Evolutionary conservation across 2,888 invertebrate species (phyloP), one percentile per base, ranked within the genome.

Genomic region (Pseudoips prasinana): DNA sequence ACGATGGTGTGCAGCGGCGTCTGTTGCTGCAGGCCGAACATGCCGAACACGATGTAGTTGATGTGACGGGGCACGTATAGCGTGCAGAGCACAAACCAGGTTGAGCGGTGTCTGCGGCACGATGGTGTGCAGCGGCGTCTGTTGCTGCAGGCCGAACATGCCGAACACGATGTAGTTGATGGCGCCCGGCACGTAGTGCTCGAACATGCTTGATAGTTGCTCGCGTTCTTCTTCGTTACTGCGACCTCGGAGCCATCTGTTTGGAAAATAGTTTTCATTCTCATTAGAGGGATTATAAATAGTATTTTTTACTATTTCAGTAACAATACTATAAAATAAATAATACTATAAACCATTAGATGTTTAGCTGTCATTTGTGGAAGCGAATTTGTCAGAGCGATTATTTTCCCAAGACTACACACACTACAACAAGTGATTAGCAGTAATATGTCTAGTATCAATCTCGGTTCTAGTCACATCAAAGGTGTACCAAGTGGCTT

Each of bases 51-150:
- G 49, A 94, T 94, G 77, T 92, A 92, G 52, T 92, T 92, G 39
- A 98, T 90, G 7, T 92, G 90, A 7, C 91, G 90, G 0, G 92
- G 90, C 4, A 97, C 92, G 68, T 95, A 94, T 71, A 94, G 94
- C 1, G n/a, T n/a, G n/a, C n/a, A n/a, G n/a, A n/a, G n/a, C n/a
- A 14, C 14, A 3, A 57, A 94, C 94, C 94, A 98, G 91, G 74
- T 97, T 97, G 0, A 98, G 87, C 25, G 93, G 92, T 0, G 96
- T 97, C 73, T 96, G 95, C 7, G 94, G 93, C 18, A 97, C 92
- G 25, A 97, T 95, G 11, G 93, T 93, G 76, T 93, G 94, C 30
- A 97, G 82, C 6, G 95, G 96, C 27, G 90, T 80, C 29, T 93
- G 92, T 62, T 93, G 93, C 46, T 93, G 91, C 46, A 93, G 91